Evolutionary conservation across 2,113 vertebrate genomes (phyloP), one percentile per base, ranked within the genome.

Genomic region (Dissostichus mawsoni): DNA sequence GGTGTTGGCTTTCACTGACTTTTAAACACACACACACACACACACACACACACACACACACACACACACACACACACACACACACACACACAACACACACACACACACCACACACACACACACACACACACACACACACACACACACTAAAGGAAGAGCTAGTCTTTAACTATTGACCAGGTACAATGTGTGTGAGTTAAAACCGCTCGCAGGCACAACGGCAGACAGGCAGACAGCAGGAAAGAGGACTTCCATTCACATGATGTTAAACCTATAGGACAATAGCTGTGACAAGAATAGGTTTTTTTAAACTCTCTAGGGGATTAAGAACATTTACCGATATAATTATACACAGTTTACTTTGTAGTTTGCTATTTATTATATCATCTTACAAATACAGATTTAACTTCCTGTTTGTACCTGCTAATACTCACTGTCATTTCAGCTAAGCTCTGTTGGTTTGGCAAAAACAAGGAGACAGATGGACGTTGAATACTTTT

Each of bases 1-100:
- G 90, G 91, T 93, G 79, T 92, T 91, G 86, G 85, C 78, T 94
- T 94, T 92, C 93, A 92, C 78, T 82, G 78, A 88, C 84, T 91
- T 86, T 87, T 83, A 86, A 82, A 84, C 80, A 86, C 83, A 81
- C 82, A 63, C 18, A 57, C 64, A 58, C 52, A 36, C 33, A 33
- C 33, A 68, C n/a, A 72, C 52, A 74, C 58, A 23, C 56, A 70
- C 47, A 45, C 69, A 20, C 33, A 66, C 23, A 44, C 77, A 69
- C 61, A 41, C 50, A 69, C 29, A 56, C 59, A 51, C 62, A 74
- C 64, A 58, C 45, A 73, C 69, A 51, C 47, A 36, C 23, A 67
- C 56, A 52, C 45, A 76, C 63, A 74, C 67, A 65, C 13, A 13
- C 62, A 64, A 23, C 56, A 70, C 47, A 45, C 69, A 20, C 29